Percentiles rank a stretch among this genome's conserved stretches.
Evolutionary conservation across 2,797 vertebrate genomes (phyloP).

Genomic region (Lutra lutra): DNA sequence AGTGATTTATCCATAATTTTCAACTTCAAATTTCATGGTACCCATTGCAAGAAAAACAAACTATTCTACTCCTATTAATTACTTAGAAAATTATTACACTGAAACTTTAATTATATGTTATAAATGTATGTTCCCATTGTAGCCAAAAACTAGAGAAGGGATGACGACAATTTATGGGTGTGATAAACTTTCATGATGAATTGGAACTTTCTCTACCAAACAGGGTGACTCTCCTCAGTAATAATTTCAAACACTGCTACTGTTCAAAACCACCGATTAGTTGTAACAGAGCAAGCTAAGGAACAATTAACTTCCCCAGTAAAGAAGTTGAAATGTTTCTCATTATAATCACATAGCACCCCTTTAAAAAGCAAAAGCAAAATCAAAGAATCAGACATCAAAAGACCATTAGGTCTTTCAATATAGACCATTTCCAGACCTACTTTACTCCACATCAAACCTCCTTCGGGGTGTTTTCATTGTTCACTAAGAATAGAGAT

Average conservation of each 20-base stretch:
- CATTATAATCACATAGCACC: conserved; percentile 78
- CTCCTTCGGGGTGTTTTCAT: conserved; percentile 70
- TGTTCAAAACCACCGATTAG: background rate
- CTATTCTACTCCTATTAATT: conserved; percentile 59
- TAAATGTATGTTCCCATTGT: conserved; percentile 35
- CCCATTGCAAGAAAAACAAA: conserved; percentile 74
- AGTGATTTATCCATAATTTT: conserved; percentile 77
- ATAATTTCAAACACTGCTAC: background rate
- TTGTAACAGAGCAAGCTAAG: conserved; percentile 11
- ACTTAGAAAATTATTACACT: conserved; percentile 73
- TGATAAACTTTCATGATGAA: background rate
- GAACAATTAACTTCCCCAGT: conserved; percentile 66
- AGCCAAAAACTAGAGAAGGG: conserved; percentile 55
- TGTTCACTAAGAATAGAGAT: conserved; percentile 72
- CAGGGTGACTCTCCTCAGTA: background rate
- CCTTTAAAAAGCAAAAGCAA: conserved; percentile 70
- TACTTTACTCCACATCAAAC: conserved; percentile 68
- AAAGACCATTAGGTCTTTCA: conserved; percentile 75
- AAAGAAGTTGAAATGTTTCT: conserved; percentile 74
- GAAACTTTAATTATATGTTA: conserved; percentile 47
- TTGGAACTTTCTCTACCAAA: background rate
- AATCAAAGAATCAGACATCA: conserved; percentile 82
- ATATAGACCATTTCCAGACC: conserved; percentile 75
- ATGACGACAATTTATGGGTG: background rate
- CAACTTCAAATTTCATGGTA: conserved; percentile 75